Base-by-base conservation (phyloP, 2,797 vertebrate genomes). In the Ctenochaetus hawaiiensis region DNA sequence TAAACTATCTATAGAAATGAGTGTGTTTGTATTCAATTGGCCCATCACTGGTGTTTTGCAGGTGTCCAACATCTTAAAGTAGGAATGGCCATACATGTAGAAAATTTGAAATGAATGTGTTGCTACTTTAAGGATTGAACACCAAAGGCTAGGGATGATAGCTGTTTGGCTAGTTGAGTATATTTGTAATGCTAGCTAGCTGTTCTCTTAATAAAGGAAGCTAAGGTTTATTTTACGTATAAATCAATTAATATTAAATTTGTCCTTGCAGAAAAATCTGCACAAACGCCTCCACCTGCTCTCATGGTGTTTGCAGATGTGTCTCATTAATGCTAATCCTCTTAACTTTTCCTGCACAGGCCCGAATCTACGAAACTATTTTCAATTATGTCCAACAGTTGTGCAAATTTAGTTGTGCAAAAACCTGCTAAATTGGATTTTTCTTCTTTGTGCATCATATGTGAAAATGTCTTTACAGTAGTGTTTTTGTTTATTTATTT, bases 401-500 rank as follows among this genome's bases (percentile, higher is more conserved):
- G 4, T 14, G 26, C 26, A 30, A 3, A 30, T 30, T 30, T 30
- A 30, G 26, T 30, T 30, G 26, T 26, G 26, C 26, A 30, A 30
- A 30, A 4, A 30, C 26, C 4, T 30, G 26, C 26, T 30, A 30
- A 30, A 30, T 30, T 4, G 26, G 26, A 30, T 30, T 30, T 30
- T 30, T n/a, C n/a, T 30, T 30, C 26, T 30, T 30, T 30, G 26
- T 30, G 6, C 23, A 7, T 8, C 8, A 53, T 44, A 47, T 22
- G 51, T 47, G 4, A 72, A 82, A 45, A 44, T 37, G 18, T 76
- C 22, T 71, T 73, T 30, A 30, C 26, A 30, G 26, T 41, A 61
- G 65, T 75, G 49, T 52, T 85, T 30, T 30, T 30, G 26, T 87
- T 88, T 86, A 90, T 90, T 89, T n/a, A 61, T 67, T 86, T 65